A percentile compares a stretch with the other conserved stretches of the same genome.
Evolutionary conservation across 2,797 vertebrate species (phyloP).

Genomic region (Syndactyla subalaris): DNA sequence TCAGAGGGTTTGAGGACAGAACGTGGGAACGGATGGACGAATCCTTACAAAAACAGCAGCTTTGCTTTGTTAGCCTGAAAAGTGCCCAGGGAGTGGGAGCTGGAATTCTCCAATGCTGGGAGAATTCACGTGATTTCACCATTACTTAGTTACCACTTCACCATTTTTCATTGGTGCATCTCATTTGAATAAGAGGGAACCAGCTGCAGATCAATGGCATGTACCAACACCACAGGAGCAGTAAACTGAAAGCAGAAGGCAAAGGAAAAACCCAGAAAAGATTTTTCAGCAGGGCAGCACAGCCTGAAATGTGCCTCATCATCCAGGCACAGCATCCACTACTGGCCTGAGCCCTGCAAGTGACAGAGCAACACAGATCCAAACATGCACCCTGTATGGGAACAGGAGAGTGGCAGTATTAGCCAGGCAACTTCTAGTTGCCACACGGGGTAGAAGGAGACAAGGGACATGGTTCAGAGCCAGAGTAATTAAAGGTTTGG

Average conservation of each 20-base stretch:
- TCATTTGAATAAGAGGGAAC: constrained; percentile 22
- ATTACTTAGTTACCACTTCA: background rate
- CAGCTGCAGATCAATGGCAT: background rate
- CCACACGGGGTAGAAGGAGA: fast-evolving
- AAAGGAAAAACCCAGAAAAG: background rate
- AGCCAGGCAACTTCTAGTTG: background rate
- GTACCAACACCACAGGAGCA: background rate
- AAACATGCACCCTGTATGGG: fast-evolving
- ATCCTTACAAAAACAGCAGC: constrained; percentile 32
- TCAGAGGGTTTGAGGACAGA: background rate
- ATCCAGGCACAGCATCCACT: background rate
- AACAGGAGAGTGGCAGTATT: background rate
- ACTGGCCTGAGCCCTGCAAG: background rate
- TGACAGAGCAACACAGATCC: background rate
- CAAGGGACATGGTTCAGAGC: background rate
- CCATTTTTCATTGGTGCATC: constrained; percentile 13
- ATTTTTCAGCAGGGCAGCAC: background rate
- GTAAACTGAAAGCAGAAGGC: background rate
- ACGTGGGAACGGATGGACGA: constrained; percentile 35
- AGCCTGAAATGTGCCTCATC: background rate
- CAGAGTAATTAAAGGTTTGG: background rate
- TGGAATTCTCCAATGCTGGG: background rate
- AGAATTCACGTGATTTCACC: background rate
- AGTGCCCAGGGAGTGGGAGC: background rate
- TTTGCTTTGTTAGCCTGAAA: constrained; percentile 38